These are phyloP conservation scores for Meles meles DNA, from an alignment of 2,113 vertebrate species.

Conservation along the genomic window DNA sequence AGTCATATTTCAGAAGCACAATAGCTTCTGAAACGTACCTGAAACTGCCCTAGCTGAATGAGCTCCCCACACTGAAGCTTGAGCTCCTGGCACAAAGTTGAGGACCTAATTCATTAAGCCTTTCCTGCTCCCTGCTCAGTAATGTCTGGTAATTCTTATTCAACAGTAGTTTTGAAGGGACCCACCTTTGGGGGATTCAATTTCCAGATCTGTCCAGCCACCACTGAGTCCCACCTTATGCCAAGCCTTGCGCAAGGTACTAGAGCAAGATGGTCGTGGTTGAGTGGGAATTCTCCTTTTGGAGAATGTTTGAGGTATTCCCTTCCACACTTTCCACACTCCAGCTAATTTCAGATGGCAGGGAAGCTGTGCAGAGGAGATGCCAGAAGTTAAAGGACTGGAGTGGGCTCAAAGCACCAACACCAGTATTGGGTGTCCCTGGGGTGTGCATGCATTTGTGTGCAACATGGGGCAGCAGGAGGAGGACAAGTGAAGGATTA, in stretches of 20 bases:
- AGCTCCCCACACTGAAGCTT: background rate
- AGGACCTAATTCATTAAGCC: background rate
- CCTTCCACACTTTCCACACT: background rate
- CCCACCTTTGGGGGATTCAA: background rate
- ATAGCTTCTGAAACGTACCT: background rate
- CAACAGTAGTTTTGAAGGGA: background rate
- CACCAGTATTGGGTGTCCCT: too few species aligned
- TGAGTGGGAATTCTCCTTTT: background rate
- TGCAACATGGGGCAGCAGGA: rapidly evolving
- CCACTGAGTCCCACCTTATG: background rate
- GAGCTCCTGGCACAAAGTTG: too few species aligned
- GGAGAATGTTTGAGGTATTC: background rate
- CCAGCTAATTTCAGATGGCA: background rate
- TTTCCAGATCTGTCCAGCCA: background rate
- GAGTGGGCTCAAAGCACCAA: background rate
- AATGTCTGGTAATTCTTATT: background rate
- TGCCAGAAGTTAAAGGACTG: background rate
- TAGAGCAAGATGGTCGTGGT: background rate
- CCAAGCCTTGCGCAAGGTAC: background rate
- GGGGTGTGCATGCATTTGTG: rapidly evolving
- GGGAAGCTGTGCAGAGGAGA: background rate
- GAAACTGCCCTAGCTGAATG: background rate
- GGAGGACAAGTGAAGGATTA: background rate
- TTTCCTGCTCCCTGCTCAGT: background rate
- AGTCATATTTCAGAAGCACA: background rate